These are phyloP conservation scores for Gadopsis bispinosus DNA, from an alignment of 2,797 vertebrate genomes.

Conservation along the genomic window DNA sequence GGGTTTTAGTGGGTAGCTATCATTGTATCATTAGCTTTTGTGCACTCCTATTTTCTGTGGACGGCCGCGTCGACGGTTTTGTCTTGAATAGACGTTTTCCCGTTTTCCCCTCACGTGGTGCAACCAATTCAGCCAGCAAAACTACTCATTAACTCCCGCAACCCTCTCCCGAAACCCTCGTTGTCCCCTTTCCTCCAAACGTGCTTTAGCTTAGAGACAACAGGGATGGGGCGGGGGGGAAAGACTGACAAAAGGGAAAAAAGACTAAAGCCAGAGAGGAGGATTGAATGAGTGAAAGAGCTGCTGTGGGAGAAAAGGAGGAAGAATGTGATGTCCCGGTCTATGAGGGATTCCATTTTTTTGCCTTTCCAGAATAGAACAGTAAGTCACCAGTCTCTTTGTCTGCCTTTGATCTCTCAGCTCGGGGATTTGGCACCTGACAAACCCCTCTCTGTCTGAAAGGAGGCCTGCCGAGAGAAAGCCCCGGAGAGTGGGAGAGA, in stretches of 20 bases:
- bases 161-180: slow-evolving; percentile 39
- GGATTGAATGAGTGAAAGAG: slow-evolving; percentile 80
- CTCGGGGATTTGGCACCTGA: slow-evolving; percentile 82
- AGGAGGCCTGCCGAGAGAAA: slow-evolving; percentile 72
- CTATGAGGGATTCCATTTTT: slow-evolving; percentile 82
- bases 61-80: slow-evolving; percentile 37
- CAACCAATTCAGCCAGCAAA: slow-evolving; percentile 64
- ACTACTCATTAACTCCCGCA: slow-evolving; percentile 77
- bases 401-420: slow-evolving; percentile 81
- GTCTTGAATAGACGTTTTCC: slow-evolving; percentile 49
- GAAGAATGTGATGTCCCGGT: slow-evolving; percentile 78
- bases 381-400: slow-evolving; percentile 84
- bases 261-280: slow-evolving; percentile 72
- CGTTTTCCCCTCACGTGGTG: slow-evolving; percentile 31
- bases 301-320: slow-evolving; percentile 68
- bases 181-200: slow-evolving; percentile 51
- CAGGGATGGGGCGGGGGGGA: slow-evolving; percentile 57
- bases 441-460: slow-evolving; percentile 78
- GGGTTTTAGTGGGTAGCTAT: slow-evolving; percentile 56
- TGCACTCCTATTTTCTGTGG: slow-evolving; percentile 37
- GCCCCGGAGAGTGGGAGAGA: slow-evolving; percentile 49
- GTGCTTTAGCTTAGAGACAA: slow-evolving; percentile 71
- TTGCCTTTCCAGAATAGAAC: slow-evolving; percentile 81
- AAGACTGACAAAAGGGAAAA: slow-evolving; percentile 67
- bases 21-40: slow-evolving; percentile 67